Conservation (phyloP, 53 echinoderm and acorn worm genomes). For the Luidia sarsii region DNA sequence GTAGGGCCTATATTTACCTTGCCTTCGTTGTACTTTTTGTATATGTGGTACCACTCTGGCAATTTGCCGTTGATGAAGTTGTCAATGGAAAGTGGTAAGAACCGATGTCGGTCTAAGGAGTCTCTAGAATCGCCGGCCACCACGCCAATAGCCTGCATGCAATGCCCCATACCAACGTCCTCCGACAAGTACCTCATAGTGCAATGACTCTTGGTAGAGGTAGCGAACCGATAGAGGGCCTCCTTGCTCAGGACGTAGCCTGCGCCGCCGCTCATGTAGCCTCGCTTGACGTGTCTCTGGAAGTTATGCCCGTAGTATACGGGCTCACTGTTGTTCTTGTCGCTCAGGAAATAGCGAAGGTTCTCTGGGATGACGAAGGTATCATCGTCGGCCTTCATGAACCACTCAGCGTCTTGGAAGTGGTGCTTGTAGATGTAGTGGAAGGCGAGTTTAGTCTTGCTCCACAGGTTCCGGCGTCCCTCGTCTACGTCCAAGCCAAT, state of each 20-base stretch:
- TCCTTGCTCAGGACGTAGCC: constrained; percentile 69
- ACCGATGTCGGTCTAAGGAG: constrained; percentile 51
- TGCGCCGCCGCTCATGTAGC: constrained; percentile 75
- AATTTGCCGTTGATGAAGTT: background rate
- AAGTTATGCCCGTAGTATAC: constrained; percentile 61
- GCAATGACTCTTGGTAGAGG: background rate
- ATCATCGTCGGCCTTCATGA: constrained; percentile 82
- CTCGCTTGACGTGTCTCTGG: background rate
- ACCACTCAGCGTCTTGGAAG: constrained; percentile 68
- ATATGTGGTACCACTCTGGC: constrained; percentile 38
- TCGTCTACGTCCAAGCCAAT: constrained; percentile 46
- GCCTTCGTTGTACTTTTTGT: constrained; percentile 4
- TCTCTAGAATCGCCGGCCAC: constrained; percentile 52
- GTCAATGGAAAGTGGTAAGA: constrained; percentile 42
- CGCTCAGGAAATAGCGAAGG: constrained; percentile 60
- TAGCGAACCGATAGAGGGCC: constrained; percentile 37
- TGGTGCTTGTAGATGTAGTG: constrained; percentile 57
- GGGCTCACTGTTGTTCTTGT: constrained; percentile 53
- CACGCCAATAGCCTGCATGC: constrained; percentile 53
- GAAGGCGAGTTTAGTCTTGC: constrained; percentile 69
- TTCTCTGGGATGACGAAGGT: constrained; percentile 81
- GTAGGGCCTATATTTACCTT: constrained; percentile 9
- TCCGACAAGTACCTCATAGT: constrained; percentile 10
- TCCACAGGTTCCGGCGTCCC: constrained; percentile 65
- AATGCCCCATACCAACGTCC: constrained; percentile 54